Evolutionary conservation across 1,140 invertebrate species (phyloP).

Genomic region (Laupala kohalensis): DNA sequence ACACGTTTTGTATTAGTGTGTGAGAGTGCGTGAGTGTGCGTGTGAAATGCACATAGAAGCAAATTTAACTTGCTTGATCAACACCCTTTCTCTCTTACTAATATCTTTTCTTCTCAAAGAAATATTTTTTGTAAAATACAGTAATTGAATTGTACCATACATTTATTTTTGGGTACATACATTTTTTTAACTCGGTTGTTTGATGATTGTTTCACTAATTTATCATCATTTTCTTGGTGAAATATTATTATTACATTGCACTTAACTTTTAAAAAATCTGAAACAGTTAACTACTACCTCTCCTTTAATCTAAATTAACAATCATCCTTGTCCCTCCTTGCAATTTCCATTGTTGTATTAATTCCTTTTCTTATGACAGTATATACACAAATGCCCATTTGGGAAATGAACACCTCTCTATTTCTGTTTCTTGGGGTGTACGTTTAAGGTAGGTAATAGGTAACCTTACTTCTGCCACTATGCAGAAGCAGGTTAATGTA

Average conservation of each 20-base stretch:
- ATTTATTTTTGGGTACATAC: slow-evolving; percentile 4
- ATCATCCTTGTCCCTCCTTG: background rate
- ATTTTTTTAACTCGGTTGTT: slow-evolving; percentile 1
- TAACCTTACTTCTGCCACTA: background rate
- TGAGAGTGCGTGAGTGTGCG: slow-evolving; percentile 16
- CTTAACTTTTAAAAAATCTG: background rate
- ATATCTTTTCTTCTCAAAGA: background rate
- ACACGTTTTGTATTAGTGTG: slow-evolving; percentile 13
- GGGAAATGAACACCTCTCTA: background rate
- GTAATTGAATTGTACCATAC: background rate
- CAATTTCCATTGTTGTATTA: background rate
- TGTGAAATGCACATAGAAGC: slow-evolving; percentile 12
- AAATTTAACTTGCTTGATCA: slow-evolving; percentile 1
- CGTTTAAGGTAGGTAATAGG: background rate
- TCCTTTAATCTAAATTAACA: background rate
- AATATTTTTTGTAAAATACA: background rate
- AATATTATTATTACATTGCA: background rate
- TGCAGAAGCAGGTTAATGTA: background rate
- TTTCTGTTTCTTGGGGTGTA: background rate
- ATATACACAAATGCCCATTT: background rate
- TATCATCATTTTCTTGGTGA: background rate
- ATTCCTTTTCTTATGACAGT: background rate
- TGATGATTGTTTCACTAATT: background rate
- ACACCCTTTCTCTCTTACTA: background rate
- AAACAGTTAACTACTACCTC: background rate